A percentile compares a stretch with the other conserved stretches of the same genome.
phyloP scores from a whole-genome alignment of 2,888 invertebrate genomes.

The Ormyrus pomaceus region DNA sequence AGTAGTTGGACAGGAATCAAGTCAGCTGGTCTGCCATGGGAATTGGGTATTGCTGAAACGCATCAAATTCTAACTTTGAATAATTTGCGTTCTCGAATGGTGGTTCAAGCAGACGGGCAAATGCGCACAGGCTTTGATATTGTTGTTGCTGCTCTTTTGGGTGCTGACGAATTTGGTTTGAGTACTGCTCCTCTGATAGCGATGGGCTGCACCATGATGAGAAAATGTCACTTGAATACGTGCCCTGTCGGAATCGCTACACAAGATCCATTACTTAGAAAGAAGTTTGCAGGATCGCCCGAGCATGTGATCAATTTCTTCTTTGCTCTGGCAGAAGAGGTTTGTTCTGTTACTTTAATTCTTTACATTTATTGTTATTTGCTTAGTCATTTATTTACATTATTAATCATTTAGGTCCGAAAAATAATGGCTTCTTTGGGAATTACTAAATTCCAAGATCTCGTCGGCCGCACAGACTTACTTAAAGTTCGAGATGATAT shows the following conservation, averaged over 20 bases:
- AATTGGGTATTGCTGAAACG: conserved; percentile 97
- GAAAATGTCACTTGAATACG: conserved; percentile 99
- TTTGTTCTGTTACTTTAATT: conserved; percentile 70
- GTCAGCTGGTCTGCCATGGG: conserved; percentile 98
- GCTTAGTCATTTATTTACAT: neutral
- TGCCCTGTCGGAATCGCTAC: conserved; percentile 99
- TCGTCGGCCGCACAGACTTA: conserved; percentile 94
- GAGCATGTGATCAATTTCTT: conserved; percentile 98
- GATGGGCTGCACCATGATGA: conserved; percentile 99
- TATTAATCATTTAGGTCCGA: conserved; percentile 81
- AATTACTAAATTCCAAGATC: conserved; percentile 90
- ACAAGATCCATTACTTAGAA: conserved; percentile 95
- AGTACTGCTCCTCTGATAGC: conserved; percentile 98
- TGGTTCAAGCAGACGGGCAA: conserved; percentile 97
- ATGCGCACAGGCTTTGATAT: conserved; percentile 97
- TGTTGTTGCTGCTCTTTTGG: conserved; percentile 94
- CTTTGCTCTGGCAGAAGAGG: conserved; percentile 98
- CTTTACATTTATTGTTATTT: conserved; percentile 1
- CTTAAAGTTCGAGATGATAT: conserved; percentile 85
- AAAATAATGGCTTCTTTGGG: conserved; percentile 94
- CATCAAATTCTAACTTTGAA: conserved; percentile 97
- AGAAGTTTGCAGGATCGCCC: conserved; percentile 98
- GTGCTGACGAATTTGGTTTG: conserved; percentile 99
- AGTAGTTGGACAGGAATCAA: conserved; percentile 99
- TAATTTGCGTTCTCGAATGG: conserved; percentile 93